Base-by-base conservation (phyloP, 2,888 invertebrate genomes). In the Minunthozetes semirufus region DNA sequence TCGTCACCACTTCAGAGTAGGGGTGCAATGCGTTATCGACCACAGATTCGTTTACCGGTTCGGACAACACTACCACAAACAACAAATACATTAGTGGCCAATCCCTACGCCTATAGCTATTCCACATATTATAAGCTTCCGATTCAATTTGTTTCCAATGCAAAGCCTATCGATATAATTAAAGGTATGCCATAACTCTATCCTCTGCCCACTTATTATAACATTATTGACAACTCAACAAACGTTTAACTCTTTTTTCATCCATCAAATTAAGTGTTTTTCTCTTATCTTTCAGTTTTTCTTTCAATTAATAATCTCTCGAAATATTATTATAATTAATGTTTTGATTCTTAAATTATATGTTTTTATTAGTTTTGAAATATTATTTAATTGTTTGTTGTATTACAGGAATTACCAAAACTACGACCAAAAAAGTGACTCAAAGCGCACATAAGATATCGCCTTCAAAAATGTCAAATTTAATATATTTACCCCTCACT, bases 121-220 rank as follows among this genome's bases (percentile, higher is more conserved):
- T 74, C 74, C 11, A 25, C 68, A 0, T 50, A 71, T 17, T 76
- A 76, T 29, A 74, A 76, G 22, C 33, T 76, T 5, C 76, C 76
- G n/a, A 46, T 74, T 22, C 25, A 72, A n/a, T 76, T 76, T 25
- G 19, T 74, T 15, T 76, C 76, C 1, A 76, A 76, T 63, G 76
- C 76, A 38, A 76, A 76, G 25, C 76, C 76, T 5, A 74, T 76
- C 22, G 72, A 76, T 15, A 72, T 76, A 19, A 17, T 76, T n/a
- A 73, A 68, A 27, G 76, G 76, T 76, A 74, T 53, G 22, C 19
- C 11, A 61, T n/a, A 15, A 15, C 53, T 19, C n/a, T 53, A 53
- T 53, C 15, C 53, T 53, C 3, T 19, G 5, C 5, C 5, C n/a
- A 53, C 19, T 53, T 53, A 53, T 53, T 19, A 53, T 53, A 19